These are phyloP conservation scores for Theretra japonica DNA, from an alignment of 2,888 invertebrate species.

Conservation along the genomic window DNA sequence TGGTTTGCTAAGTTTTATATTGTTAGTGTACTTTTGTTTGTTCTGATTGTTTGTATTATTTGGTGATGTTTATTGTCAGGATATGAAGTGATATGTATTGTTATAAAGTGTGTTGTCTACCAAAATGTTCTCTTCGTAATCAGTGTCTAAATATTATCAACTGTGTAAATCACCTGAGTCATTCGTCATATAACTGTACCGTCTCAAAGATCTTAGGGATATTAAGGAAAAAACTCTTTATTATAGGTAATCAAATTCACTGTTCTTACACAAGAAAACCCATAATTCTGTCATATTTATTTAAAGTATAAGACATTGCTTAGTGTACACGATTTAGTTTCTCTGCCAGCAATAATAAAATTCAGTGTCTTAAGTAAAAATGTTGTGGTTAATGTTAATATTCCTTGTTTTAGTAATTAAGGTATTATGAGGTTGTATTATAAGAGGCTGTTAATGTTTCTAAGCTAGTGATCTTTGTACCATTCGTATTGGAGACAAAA, in stretches of 20 bases:
- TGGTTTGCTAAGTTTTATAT: constrained; percentile 36
- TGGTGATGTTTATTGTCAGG: neutral
- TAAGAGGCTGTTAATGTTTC: constrained; percentile 69
- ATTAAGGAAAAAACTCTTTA: constrained; percentile 5
- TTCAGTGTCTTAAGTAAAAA: constrained; percentile 74
- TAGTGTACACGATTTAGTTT: constrained; percentile 32
- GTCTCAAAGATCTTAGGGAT: neutral
- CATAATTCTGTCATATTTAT: neutral
- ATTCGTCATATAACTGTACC: neutral
- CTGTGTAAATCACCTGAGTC: neutral
- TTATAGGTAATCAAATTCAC: neutral
- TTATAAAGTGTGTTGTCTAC: neutral
- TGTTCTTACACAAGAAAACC: neutral
- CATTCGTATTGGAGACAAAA: constrained; percentile 34
- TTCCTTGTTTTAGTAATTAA: constrained; percentile 58
- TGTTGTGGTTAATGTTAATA: constrained; percentile 69
- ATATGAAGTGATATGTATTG: constrained; percentile 5
- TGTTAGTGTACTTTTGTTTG: constrained; percentile 35
- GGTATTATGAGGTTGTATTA: constrained; percentile 67
- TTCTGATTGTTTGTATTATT: constrained; percentile 4
- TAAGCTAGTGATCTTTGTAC: constrained; percentile 55
- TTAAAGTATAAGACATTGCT: constrained; percentile 3
- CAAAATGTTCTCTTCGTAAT: neutral
- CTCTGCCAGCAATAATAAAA: constrained; percentile 63
- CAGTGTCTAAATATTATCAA: neutral